Evolutionary conservation across 2,888 invertebrate species (phyloP).

Genomic region (Drosophila limbata): DNA sequence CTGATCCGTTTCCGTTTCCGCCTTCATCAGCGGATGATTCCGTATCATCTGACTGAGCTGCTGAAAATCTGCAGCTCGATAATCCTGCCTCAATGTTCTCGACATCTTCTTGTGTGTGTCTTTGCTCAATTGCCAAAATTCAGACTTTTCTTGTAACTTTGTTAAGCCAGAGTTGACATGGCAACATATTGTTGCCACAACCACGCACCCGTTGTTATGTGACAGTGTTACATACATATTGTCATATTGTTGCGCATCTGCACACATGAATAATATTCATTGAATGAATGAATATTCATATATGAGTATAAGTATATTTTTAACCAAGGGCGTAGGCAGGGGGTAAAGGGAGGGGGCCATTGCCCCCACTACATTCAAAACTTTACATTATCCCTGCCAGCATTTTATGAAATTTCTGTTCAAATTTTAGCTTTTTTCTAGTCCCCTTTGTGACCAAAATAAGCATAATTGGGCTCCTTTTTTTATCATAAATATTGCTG

Average conservation of each 20-base stretch:
- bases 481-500: too few relatives aligned
- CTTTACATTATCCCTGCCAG: too few relatives aligned
- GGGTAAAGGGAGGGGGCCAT: too few relatives aligned
- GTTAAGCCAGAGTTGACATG: slow-evolving; percentile 35
- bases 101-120: slow-evolving; percentile 45
- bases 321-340: too few relatives aligned
- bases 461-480: too few relatives aligned
- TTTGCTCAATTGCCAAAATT: neutral
- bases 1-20: slow-evolving; percentile 23
- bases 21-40: slow-evolving; percentile 66
- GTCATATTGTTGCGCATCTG: slow-evolving; percentile 56
- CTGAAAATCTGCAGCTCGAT: slow-evolving; percentile 65
- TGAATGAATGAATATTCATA: slow-evolving; percentile 9
- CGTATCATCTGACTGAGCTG: slow-evolving; percentile 60
- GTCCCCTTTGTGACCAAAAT: too few relatives aligned
- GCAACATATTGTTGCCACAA: slow-evolving; percentile 67
- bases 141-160: neutral
- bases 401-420: too few relatives aligned
- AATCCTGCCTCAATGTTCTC: slow-evolving; percentile 54
- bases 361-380: too few relatives aligned
- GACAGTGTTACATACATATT: slow-evolving; percentile 29
- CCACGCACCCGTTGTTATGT: slow-evolving; percentile 44
- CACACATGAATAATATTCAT: slow-evolving; percentile 68
- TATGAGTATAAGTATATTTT: too few relatives aligned
- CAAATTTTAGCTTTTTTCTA: too few relatives aligned